These are phyloP conservation scores for Phoebastria nigripes DNA, from an alignment of 2,797 vertebrate species.

Conservation along the genomic window DNA sequence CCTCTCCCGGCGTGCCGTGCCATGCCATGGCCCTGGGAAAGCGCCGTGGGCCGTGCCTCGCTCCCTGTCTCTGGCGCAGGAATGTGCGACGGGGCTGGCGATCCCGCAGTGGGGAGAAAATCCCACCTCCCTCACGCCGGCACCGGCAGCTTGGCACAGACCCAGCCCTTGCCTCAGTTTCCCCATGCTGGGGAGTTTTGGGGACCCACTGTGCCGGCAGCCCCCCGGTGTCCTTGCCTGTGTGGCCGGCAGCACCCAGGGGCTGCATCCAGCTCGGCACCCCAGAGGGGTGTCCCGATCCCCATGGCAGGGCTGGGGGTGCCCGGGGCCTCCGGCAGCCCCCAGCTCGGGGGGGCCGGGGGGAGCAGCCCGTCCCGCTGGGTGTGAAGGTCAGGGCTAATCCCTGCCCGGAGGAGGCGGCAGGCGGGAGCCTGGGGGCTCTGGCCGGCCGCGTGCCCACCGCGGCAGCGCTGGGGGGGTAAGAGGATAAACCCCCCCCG, in stretches of 20 bases:
- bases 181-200: neutral
- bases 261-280: neutral
- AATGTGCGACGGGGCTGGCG: neutral
- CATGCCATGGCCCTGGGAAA: neutral
- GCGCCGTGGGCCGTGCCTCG: neutral
- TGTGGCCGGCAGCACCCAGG: neutral
- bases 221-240: neutral
- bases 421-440: neutral
- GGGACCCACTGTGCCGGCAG: neutral
- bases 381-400: constrained; percentile 6
- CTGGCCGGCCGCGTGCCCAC: neutral
- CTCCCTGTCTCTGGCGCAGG: neutral
- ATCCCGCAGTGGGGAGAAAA: neutral
- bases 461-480: neutral
- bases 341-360: neutral
- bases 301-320: neutral
- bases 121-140: neutral
- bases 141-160: neutral
- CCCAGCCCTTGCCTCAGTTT: neutral
- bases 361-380: accelerated
- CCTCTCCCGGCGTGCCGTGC: neutral
- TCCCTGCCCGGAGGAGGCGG: neutral
- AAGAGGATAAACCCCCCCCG: neutral
- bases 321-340: neutral
- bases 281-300: accelerated